Evolutionary conservation across 35 echinoderm and acorn worm genomes (phyloP).

Genomic region (Nesometra sesokonis): DNA sequence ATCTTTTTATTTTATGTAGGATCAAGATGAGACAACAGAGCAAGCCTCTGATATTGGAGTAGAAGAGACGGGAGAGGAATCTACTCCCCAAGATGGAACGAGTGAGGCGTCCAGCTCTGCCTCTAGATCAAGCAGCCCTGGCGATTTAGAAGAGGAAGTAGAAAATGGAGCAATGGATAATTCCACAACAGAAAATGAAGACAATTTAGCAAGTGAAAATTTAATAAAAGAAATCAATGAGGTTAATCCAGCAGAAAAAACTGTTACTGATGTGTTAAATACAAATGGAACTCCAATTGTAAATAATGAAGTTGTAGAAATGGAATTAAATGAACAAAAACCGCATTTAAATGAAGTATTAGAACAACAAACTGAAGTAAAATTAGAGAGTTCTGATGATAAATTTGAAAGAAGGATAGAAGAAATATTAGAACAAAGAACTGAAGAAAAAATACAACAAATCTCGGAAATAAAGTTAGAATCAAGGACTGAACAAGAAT

Average conservation of each 20-base stretch:
- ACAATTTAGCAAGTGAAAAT: not conserved
- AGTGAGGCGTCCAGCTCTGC: not conserved
- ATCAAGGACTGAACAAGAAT: no score
- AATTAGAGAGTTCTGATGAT: no score
- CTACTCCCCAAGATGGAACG: not conserved
- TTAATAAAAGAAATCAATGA: not conserved
- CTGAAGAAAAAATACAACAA: no score
- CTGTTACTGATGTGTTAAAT: not conserved
- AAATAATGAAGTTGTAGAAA: not conserved
- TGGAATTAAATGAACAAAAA: not conserved
- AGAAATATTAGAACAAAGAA: no score
- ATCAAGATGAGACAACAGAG: not conserved
- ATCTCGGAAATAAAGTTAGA: no score
- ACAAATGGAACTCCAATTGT: not conserved
- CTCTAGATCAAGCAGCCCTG: not conserved
- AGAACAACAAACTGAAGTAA: no score
- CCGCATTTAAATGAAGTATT: no score
- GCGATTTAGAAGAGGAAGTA: not conserved
- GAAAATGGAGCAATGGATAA: not conserved
- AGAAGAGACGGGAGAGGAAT: not conserved
- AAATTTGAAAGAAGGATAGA: no score
- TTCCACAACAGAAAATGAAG: not conserved
- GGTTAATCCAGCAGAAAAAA: not conserved
- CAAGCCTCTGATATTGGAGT: not conserved
- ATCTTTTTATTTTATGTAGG: not conserved